Base-by-base conservation (phyloP, 2,113 vertebrate species). In the Ptyas mucosa region DNA sequence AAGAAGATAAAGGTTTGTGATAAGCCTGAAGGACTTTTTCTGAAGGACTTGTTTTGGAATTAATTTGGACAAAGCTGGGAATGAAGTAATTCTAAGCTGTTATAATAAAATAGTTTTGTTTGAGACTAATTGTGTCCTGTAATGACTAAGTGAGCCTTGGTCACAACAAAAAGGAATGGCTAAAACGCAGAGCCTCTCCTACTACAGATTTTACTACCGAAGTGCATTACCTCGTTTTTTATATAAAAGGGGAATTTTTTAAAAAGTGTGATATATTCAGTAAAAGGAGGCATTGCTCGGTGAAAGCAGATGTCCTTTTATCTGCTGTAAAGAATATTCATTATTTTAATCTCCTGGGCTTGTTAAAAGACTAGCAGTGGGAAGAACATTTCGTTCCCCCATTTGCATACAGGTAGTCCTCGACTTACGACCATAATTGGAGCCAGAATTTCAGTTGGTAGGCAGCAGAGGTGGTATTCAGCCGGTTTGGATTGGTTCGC, bases 221-320 rank as follows among this genome's bases (percentile, higher is more conserved):
- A 29, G 24, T 26, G 12, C 43, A 1, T 64, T 49, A 5, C 29
- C 89, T 54, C 9, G 46, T 75, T 52, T 64, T 51, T 86, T 29
- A 43, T 54, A 24, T 94, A 94, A 49, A 8, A 87, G 55, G 53
- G 85, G 6, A 52, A 23, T 92, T 8, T 46, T 46, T 46, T 57
- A 7, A 8, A 57, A 55, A 55, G 46, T 85, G 34, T 95, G 2
- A 93, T 54, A 23, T 0, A 0, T 95, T 94, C 64, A 89, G 39
- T 92, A 88, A 9, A 93, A 85, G 55, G 89, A 87, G 39, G 85
- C 69, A 85, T 26, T 94, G 46, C 8, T 94, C 9, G 11, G 88
- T 90, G 92, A 85, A 94, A 89, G 90, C 94, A 43, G 58, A 53
- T n/a, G 91, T 94, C 55, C 87, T 95, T 55, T 91, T 91, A 61